Percentiles rank a stretch among this genome's conserved stretches.
Evolutionary conservation across 2,113 vertebrate genomes (phyloP).

Genomic region (Scytalopus superciliaris): DNA sequence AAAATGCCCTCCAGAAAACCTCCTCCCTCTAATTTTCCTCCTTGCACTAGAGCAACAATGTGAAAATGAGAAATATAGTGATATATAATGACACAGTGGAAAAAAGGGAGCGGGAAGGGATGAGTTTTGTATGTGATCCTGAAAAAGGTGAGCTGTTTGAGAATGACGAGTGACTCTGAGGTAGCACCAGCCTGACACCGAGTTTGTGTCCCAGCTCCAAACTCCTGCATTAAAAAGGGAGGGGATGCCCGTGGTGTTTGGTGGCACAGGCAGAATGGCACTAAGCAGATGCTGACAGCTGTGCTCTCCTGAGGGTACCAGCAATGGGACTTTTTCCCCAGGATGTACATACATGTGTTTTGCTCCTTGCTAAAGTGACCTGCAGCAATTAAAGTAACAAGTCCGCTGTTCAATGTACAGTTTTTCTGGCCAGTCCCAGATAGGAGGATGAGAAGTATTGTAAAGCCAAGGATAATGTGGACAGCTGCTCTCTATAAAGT

Average conservation of each 20-base stretch:
- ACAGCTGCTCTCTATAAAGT: neutral
- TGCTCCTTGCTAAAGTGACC: neutral
- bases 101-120: neutral
- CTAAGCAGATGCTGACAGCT: neutral
- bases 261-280: neutral
- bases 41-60: neutral
- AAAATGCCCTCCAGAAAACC: neutral
- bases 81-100: neutral
- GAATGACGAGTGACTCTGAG: neutral
- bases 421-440: neutral
- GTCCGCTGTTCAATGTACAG: neutral
- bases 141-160: neutral
- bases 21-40: neutral
- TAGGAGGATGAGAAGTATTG: neutral
- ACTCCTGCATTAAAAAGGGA: neutral
- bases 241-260: neutral
- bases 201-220: neutral
- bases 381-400: conserved; percentile 28
- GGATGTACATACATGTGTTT: neutral
- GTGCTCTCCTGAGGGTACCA: neutral
- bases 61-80: neutral
- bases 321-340: neutral
- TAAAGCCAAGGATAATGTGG: neutral
- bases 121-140: neutral
- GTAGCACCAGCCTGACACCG: neutral